These are phyloP conservation scores for Rhinopomastus cyanomelas DNA, from an alignment of 2,113 vertebrate species.

Conservation along the genomic window DNA sequence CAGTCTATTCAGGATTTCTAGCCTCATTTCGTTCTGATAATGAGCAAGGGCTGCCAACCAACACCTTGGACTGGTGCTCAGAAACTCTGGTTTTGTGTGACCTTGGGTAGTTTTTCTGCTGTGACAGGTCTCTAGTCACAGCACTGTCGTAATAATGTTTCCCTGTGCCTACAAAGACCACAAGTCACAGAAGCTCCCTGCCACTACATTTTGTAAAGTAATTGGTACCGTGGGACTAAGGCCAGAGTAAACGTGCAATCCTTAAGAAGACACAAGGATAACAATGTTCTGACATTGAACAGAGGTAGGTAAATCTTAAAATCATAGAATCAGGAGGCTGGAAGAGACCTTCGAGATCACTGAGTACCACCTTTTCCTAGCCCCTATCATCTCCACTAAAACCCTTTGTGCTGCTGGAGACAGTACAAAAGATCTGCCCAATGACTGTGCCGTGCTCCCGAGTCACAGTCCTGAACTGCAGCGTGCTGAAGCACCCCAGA, in stretches of 20 bases:
- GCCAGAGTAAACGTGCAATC: not conserved
- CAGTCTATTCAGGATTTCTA: not conserved
- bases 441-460: not conserved
- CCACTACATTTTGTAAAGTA: not conserved
- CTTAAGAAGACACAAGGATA: not conserved
- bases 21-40: not conserved
- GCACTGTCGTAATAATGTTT: not conserved
- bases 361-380: no score
- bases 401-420: not conserved
- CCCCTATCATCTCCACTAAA: not conserved
- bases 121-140: slow-evolving; percentile 4
- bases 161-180: not conserved
- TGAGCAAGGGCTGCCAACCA: not conserved
- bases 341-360: no score
- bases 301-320: slow-evolving; percentile 23
- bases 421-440: not conserved
- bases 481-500: not conserved
- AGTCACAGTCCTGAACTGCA: not conserved
- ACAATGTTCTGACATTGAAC: not conserved
- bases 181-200: not conserved
- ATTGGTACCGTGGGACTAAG: not conserved
- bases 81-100: not conserved
- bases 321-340: no score
- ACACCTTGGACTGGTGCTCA: not conserved
- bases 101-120: not conserved